Evolutionary conservation across 2,113 vertebrate genomes (phyloP).

Genomic region (Chaenocephalus aceratus): DNA sequence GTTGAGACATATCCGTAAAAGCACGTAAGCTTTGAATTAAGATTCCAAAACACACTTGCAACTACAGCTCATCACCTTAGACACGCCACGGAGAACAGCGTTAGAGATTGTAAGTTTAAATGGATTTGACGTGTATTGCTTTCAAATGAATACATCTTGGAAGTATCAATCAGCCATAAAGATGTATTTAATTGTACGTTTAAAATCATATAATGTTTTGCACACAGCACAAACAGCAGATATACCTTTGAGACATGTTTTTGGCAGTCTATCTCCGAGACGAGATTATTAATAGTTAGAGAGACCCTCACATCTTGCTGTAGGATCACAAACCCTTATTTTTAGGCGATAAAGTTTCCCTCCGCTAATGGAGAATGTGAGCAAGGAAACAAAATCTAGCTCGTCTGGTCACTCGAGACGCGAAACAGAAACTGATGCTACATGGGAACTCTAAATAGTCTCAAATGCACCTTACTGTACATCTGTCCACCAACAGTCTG

Average conservation of each 20-base stretch:
- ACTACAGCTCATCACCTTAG: too few species aligned
- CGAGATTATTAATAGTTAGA: constrained; percentile 9
- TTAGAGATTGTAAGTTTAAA: too few species aligned
- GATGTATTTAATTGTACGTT: not conserved
- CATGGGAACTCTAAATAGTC: constrained; percentile 35
- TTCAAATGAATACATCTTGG: not conserved
- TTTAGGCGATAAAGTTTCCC: not conserved
- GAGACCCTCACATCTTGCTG: not conserved
- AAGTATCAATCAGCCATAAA: not conserved
- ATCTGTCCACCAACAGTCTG: constrained; percentile 6
- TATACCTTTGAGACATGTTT: constrained; percentile 2
- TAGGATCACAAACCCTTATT: constrained; percentile 5
- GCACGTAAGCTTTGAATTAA: too few species aligned
- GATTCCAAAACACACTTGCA: too few species aligned
- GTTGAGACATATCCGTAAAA: too few species aligned
- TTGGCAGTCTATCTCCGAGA: not conserved
- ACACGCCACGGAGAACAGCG: too few species aligned
- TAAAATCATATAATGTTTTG: not conserved
- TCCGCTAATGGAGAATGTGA: constrained; percentile 10
- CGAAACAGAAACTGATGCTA: constrained; percentile 9
- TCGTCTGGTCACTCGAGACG: constrained; percentile 5
- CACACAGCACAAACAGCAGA: not conserved
- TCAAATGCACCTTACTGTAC: constrained; percentile 3
- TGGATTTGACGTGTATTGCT: not conserved
- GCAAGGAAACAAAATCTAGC: constrained; percentile 13